Base-by-base conservation (phyloP, 2,888 invertebrate genomes). In the Ormyrus nitidulus region DNA sequence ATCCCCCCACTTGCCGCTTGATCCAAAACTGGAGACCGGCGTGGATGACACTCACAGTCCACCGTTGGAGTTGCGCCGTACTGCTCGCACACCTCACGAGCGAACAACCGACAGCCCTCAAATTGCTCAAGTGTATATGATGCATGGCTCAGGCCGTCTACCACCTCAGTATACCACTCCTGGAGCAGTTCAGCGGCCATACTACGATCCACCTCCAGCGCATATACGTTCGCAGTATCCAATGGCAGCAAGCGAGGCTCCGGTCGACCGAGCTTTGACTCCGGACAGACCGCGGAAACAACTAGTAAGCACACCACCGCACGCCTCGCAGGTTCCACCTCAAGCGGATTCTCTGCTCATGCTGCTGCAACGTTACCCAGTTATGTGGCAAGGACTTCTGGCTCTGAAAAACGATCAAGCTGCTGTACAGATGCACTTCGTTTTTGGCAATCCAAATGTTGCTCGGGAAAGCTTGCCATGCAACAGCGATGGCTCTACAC, bases 351-450 rank as follows among this genome's bases (percentile, higher is more conserved):
- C 96, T 75, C 92, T 97, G 84, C 93, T 96, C 84, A 96, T 95
- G 92, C 91, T 97, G 74, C 92, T 97, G 7, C 94, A 98, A 94
- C 95, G 97, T 79, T 98, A 98, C 91, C 98, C 98, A 9, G 96
- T 98, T 65, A 97, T 98, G 96, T 99, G 99, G 99, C 98, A 98
- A 92, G 98, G 99, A 0, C 92, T 97, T 81, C 91, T 99, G 84
- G 98, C 97, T 0, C 92, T 99, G 84, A 99, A 99, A 92, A 99
- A 98, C 90, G 99, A 99, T 92, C 96, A 96, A 86, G 98, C 98
- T 6, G 97, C 97, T 49, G 99, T 99, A 65, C 99, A 99, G 92
- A 99, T 99, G 99, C 98, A 99, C 92, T 98, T 97, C 91, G 97
- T 99, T 83, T 96, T 97, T 87, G 99, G 99, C 78, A 98, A 97